Conservation (phyloP, 2,888 invertebrate genomes). For the Imbricaverruca yamaguchii region DNA sequence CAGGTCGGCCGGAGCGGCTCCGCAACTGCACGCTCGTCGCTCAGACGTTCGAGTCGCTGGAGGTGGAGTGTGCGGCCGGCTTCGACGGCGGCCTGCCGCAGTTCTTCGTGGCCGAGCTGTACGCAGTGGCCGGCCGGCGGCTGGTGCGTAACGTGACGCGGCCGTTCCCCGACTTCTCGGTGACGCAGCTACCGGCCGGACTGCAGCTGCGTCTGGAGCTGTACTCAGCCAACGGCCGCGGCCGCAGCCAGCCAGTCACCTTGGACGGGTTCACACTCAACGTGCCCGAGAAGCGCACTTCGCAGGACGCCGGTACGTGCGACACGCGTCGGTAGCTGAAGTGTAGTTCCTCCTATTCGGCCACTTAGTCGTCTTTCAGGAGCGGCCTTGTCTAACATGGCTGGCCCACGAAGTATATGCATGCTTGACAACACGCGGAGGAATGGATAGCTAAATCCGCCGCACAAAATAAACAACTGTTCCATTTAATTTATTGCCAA, state of each 20-base stretch:
- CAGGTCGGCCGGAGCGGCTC: constrained; percentile 25
- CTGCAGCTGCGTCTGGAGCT: neutral
- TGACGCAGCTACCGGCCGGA: neutral
- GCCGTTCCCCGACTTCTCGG: neutral
- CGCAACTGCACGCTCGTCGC: constrained; percentile 22
- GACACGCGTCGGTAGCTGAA: too few species aligned
- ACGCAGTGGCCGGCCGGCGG: neutral
- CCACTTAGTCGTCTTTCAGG: too few species aligned
- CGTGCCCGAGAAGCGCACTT: neutral
- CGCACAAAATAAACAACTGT: too few species aligned
- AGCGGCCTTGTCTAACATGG: too few species aligned
- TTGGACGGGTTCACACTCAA: neutral
- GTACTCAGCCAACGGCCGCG: neutral
- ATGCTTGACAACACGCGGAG: too few species aligned
- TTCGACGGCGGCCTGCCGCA: constrained; percentile 27
- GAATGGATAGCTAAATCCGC: too few species aligned
- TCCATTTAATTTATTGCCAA: too few species aligned
- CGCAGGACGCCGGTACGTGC: too few species aligned
- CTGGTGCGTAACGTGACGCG: neutral
- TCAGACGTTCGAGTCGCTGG: constrained; percentile 23
- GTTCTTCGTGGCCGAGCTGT: constrained; percentile 25
- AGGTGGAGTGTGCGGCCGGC: constrained; percentile 25
- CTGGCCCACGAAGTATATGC: too few species aligned
- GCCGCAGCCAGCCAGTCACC: neutral
- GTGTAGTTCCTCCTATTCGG: too few species aligned